phyloP scores from a whole-genome alignment of 2,888 invertebrate species.

The Yponomeuta evonymella region DNA sequence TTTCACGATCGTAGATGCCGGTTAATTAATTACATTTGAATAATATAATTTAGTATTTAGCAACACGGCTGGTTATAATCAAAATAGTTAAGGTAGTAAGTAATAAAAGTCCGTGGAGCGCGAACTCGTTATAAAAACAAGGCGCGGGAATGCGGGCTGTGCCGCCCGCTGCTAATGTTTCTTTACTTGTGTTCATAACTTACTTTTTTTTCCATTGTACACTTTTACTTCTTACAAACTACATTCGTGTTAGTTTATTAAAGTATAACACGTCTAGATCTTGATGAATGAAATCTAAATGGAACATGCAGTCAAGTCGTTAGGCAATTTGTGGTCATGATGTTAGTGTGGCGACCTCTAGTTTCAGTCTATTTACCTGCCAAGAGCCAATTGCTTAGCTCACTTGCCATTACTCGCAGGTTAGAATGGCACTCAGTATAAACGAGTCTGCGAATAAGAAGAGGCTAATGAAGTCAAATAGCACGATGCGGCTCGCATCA shows the following conservation, averaged over 20 bases:
- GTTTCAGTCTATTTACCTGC: too few relatives aligned
- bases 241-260: neutral
- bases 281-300: too few relatives aligned
- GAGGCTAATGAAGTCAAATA: slow-evolving; percentile 21
- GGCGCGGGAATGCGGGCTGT: slow-evolving; percentile 33
- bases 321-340: too few relatives aligned
- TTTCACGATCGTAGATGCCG: neutral
- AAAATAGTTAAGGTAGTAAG: neutral
- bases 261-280: too few relatives aligned
- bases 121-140: slow-evolving; percentile 44
- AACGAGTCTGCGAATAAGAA: slow-evolving; percentile 16
- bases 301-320: too few relatives aligned
- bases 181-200: slow-evolving; percentile 15
- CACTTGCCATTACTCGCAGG: neutral
- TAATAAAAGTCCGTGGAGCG: slow-evolving; percentile 45
- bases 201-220: neutral
- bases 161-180: slow-evolving; percentile 16
- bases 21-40: slow-evolving; percentile 8
- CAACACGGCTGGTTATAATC: slow-evolving; percentile 7
- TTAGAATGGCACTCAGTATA: neutral
- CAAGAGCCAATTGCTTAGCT: neutral
- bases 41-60: slow-evolving; percentile 11
- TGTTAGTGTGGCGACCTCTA: too few relatives aligned
- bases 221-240: neutral
- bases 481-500: slow-evolving; percentile 21